Evolutionary conservation across 1,140 invertebrate genomes (phyloP).

Genomic region (Zeugodacus cucurbitae): DNA sequence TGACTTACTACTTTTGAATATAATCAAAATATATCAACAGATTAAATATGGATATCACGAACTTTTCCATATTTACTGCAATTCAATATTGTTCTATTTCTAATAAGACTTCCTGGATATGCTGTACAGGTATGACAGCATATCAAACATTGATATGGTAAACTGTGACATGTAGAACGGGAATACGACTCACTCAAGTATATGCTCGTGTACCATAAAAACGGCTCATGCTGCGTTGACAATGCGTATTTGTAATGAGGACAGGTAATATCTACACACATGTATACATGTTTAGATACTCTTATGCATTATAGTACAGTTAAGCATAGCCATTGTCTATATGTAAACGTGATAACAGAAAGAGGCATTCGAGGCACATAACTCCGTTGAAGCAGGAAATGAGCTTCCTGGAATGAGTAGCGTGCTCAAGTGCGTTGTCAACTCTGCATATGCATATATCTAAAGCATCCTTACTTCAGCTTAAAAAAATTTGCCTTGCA

Average conservation of each 20-base stretch:
- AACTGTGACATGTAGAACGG: background rate
- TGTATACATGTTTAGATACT: background rate
- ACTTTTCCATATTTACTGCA: too few relatives aligned
- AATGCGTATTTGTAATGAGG: too few relatives aligned
- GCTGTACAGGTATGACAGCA: background rate
- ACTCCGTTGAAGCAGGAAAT: background rate
- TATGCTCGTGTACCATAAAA: background rate
- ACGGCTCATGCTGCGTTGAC: too few relatives aligned
- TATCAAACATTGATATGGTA: background rate
- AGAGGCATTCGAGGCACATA: background rate
- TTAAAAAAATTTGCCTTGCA: background rate
- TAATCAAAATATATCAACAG: too few relatives aligned
- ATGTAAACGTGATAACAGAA: background rate
- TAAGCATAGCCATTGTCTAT: background rate
- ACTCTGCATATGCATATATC: background rate
- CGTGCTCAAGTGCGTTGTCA: background rate
- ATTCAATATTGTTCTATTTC: too few relatives aligned
- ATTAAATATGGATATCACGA: too few relatives aligned
- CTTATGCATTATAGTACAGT: background rate
- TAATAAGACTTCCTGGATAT: background rate
- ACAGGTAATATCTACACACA: background rate
- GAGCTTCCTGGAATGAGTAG: background rate
- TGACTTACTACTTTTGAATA: too few relatives aligned
- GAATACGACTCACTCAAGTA: background rate
- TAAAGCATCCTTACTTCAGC: background rate